Evolutionary conservation across 92 coral and sea anemone species (phyloP).

Genomic region (Phenganax subtilis): DNA sequence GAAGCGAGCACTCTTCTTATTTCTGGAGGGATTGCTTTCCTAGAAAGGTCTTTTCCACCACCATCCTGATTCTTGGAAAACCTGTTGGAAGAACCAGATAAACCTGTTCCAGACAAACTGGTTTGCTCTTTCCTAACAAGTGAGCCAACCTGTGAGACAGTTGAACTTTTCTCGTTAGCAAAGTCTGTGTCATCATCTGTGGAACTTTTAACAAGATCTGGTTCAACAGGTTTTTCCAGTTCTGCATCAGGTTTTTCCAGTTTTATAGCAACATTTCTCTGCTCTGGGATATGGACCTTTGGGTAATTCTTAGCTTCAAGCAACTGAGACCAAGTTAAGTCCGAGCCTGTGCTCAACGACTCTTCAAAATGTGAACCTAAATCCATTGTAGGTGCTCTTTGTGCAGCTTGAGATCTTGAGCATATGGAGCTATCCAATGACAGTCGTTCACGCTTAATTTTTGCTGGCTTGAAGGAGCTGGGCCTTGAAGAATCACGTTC

Average conservation of each 20-base stretch:
- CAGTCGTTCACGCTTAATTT: constrained; percentile 4
- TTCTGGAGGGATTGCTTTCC: constrained; percentile 74
- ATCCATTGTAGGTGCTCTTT: constrained; percentile 5
- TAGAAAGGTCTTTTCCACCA: constrained; percentile 57
- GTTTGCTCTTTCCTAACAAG: background rate
- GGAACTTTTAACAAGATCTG: background rate
- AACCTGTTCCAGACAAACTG: background rate
- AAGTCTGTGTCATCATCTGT: background rate
- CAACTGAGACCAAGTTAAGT: constrained; percentile 30
- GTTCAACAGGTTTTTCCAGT: background rate
- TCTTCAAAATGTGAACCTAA: constrained; percentile 27
- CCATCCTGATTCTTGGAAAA: constrained; percentile 1
- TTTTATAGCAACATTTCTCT: background rate
- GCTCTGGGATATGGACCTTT: background rate
- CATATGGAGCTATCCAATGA: background rate
- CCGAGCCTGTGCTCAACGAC: constrained; percentile 13
- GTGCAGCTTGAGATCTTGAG: background rate
- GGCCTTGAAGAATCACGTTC: background rate
- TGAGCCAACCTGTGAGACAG: background rate
- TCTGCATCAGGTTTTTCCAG: constrained; percentile 1
- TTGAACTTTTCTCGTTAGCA: background rate
- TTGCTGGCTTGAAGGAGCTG: background rate
- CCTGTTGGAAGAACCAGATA: constrained; percentile 12
- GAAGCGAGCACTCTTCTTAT: constrained; percentile 76
- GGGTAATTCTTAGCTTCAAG: constrained; percentile 28